Evolutionary conservation across 2,113 vertebrate species (phyloP), one percentile per base, ranked within the genome.

Genomic region (Psittacus erithacus): DNA sequence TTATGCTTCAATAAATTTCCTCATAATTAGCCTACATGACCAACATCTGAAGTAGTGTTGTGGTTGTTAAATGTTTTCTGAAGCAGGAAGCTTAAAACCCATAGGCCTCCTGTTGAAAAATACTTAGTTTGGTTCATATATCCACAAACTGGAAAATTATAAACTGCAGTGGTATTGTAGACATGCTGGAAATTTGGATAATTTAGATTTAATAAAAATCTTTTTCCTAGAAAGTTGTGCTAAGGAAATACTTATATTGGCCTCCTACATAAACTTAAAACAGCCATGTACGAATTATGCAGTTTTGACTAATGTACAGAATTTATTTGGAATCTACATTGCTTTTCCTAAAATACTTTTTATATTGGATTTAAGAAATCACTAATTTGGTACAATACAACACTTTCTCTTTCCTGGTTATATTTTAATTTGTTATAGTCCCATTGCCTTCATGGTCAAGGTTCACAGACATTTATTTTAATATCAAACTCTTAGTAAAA

Each of bases 261-360:
- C 74, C 10, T 57, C 13, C 15, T 50, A 14, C 6, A 4, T 25
- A 39, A 74, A 70, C 4, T 65, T n/a, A 11, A 43, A 53, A 35
- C 22, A 55, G 4, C 2, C 17, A 24, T 28, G 10, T 41, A 35
- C 68, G 10, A 13, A 38, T 28, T 35, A 31, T 0, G 2, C 3
- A 27, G 12, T 62, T 87, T 27, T n/a, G 28, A 55, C 28, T 47
- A 43, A 38, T 53, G 7, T 1, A 71, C 29, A 68, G 3, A 88
- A 9, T 38, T 39, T 38, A 28, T 7, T 17, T 3, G 4, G 10
- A 35, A 23, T 60, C 10, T 16, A 57, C 8, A 23, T 29, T 59
- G 10, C 1, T 68, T 79, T 79, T 33, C 41, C 13, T 75, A 46
- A 70, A 70, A 44, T 9, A 15, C 0, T 20, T 67, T 52, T 68